phyloP scores from a whole-genome alignment of 2,888 invertebrate species.

The Napeogenes sylphis region DNA sequence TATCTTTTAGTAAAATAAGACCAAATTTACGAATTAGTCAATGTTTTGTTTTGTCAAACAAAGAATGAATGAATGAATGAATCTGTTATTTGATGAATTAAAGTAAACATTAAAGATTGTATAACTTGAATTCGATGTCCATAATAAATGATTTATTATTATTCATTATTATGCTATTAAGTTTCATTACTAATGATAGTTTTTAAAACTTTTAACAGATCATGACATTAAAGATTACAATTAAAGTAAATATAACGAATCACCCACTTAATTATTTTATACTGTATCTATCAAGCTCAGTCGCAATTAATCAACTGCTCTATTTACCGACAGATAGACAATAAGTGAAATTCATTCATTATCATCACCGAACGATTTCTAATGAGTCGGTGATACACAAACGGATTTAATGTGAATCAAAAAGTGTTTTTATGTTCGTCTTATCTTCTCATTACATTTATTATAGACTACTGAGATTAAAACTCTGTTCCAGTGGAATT shows the following conservation, averaged over 20 bases:
- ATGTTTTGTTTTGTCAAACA: too few species aligned
- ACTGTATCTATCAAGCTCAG: background rate
- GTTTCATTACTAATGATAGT: too few species aligned
- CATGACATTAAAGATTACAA: background rate
- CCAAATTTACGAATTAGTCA: too few species aligned
- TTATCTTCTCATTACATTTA: conserved; percentile 1
- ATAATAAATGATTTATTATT: too few species aligned
- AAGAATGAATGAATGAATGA: too few species aligned
- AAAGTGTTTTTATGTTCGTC: background rate
- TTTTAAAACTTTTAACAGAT: too few species aligned
- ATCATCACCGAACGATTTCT: background rate
- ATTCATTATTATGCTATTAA: too few species aligned
- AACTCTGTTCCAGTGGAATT: background rate
- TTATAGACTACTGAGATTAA: background rate
- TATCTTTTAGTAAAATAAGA: too few species aligned
- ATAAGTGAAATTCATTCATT: background rate
- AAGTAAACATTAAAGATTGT: too few species aligned
- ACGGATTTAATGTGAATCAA: background rate
- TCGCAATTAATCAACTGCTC: background rate
- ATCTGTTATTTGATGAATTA: too few species aligned
- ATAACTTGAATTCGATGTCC: too few species aligned
- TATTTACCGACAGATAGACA: background rate
- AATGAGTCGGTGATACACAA: conserved; percentile 7
- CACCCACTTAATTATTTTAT: background rate
- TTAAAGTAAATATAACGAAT: background rate